Evolutionary conservation across 2,797 vertebrate genomes (phyloP).

Genomic region (Parauchenoglanis ngamensis): DNA sequence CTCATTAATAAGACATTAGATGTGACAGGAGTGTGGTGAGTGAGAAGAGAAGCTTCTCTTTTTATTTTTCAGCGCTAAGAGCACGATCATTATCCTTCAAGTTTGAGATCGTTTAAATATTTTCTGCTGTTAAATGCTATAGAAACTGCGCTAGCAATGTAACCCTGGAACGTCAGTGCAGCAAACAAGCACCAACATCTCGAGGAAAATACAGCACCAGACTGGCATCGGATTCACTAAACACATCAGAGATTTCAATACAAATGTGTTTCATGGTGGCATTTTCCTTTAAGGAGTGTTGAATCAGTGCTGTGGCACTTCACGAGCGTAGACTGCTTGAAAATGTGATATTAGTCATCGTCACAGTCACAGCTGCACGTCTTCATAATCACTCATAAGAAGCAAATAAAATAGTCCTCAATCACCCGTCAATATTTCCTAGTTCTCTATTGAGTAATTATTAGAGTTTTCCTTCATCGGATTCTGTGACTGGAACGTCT

Average conservation of each 20-base stretch:
- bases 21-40: background rate
- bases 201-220: background rate
- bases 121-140: background rate
- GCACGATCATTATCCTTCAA: background rate
- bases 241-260: background rate
- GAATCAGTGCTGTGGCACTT: slow-evolving; percentile 8
- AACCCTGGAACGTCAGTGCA: background rate
- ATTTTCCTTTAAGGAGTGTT: background rate
- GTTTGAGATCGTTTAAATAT: too few relatives aligned
- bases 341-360: background rate
- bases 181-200: background rate
- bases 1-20: background rate
- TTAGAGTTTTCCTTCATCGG: background rate
- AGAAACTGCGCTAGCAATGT: background rate
- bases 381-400: slow-evolving; percentile 4
- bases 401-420: background rate
- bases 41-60: background rate
- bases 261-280: background rate
- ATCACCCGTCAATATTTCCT: background rate
- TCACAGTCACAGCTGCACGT: background rate
- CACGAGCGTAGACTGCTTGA: background rate
- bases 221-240: background rate
- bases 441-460: background rate
- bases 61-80: background rate
- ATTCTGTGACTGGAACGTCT: background rate